Conservation (phyloP, 2,888 invertebrate species). For the Linnaemya vulpina region DNA sequence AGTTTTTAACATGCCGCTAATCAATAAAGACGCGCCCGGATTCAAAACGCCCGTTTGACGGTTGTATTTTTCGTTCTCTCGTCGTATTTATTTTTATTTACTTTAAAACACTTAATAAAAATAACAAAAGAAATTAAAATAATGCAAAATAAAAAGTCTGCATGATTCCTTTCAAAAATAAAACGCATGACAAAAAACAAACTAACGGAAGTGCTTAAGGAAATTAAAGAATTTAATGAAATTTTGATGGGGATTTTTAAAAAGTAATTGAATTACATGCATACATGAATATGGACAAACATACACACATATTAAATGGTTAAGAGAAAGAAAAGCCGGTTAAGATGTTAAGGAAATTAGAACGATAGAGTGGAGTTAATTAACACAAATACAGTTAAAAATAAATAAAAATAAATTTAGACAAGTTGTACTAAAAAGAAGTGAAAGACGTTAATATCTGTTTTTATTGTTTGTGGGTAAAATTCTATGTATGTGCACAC, state of each 20-base stretch:
- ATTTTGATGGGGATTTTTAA: conserved; percentile 8
- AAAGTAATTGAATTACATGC: background rate
- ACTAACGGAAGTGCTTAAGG: conserved; percentile 60
- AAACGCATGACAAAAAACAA: conserved; percentile 33
- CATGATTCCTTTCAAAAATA: conserved; percentile 44
- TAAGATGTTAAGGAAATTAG: background rate
- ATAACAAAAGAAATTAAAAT: conserved; percentile 9
- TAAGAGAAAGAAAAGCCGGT: conserved; percentile 24
- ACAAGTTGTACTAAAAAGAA: background rate
- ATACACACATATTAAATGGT: background rate
- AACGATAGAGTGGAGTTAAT: conserved; percentile 1
- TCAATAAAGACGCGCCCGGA: conserved; percentile 15
- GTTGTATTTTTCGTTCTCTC: background rate
- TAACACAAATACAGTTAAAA: background rate
- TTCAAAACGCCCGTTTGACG: background rate
- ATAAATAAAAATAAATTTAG: background rate
- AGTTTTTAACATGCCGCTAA: conserved; percentile 63
- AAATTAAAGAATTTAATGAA: conserved; percentile 32
- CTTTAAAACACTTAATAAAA: conserved; percentile 25
- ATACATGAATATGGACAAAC: background rate
- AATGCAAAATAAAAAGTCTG: conserved; percentile 29
- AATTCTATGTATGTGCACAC: too few relatives aligned
- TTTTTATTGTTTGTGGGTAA: too few relatives aligned
- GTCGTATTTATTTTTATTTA: conserved; percentile 34
- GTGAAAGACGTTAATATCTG: background rate